Evolutionary conservation across 2,888 invertebrate genomes (phyloP), one percentile per base, ranked within the genome.

Genomic region (Meteorus colon): DNA sequence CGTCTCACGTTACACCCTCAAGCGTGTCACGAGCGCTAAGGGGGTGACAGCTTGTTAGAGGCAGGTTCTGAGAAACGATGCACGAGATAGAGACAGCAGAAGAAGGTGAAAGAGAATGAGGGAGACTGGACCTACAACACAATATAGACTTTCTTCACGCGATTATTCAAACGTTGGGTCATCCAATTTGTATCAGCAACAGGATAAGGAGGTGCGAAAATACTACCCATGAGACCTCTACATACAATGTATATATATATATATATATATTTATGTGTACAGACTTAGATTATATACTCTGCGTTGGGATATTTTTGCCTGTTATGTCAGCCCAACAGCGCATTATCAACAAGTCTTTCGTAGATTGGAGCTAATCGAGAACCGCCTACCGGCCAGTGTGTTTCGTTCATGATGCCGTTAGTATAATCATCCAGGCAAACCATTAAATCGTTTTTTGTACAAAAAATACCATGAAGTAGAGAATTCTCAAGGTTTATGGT

Each of bases 31-130:
- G 70, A 60, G 48, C 59, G 69, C n/a, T 68, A 51, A 67, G 68
- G 65, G 68, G 79, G 68, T 79, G 83, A 82, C 80, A 79, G 81
- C 78, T 82, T 83, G 80, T 83, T 83, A 84, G 78, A 67, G 78
- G 76, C 66, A 77, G 76, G 37, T 77, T 77, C 77, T 81, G 14
- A n/a, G 73, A 81, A 79, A 70, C 55, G 67, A 70, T 75, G 74
- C 16, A 16, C 12, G 45, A 16, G 45, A 45, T 3, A 14, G 45
- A 45, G 45, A 45, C 4, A 16, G 14, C 14, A 10, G 14, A 4
- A 45, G 45, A 45, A 14, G 3, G 45, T 8, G 14, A 45, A 16
- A 68, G 74, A 72, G 62, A 78, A 69, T n/a, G 19, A 55, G 19
- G 45, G 75, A 67, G 72, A 77, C 63, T 65, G 27, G 71, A 77